Evolutionary conservation across 2,113 vertebrate genomes (phyloP), one percentile per base, ranked within the genome.

Genomic region (Pseudolaguvia tuberculata): DNA sequence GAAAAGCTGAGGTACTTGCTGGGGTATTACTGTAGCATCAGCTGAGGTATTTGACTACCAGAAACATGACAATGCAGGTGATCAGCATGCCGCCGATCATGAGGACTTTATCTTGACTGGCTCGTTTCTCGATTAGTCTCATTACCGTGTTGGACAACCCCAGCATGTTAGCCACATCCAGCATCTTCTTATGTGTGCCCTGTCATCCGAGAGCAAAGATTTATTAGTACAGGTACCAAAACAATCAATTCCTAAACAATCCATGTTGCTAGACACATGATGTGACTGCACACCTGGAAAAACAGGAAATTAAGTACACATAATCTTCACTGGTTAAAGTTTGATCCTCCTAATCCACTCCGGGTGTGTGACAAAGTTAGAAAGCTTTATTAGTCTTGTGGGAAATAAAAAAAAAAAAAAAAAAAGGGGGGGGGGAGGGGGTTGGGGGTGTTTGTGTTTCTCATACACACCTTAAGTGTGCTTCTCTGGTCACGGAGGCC

Each of bases 61-160:
- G 90, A 79, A 98, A 93, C 89, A 99, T 95, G 83, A 98, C 50
- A 31, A 94, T 57, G 25, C 96, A 99, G 81, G 95, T 98, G 47
- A 96, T 18, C 62, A 98, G 80, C 94, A 99, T 99, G 7, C 97
- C 97, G 9, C 94, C 95, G 0, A 98, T 91, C 96, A 99, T 96
- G 83, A 99, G 93, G 87, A 94, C 93, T 86, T 96, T 99, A 80
- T 99, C 97, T 72, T 98, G 95, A 53, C 94, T 94, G 65, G 96
- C 96, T 82, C 96, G 87, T 61, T 95, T 95, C 85, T 99, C 96
- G 1, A 97, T 96, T 75, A 99, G 91, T 69, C 95, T 90, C 95
- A 99, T 99, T 66, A 99, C 96, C 0, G 96, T 99, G 84, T 99
- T 99, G 25, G 96, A 99, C 80, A 98, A 88, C 23, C 96, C 96